Evolutionary conservation across 1,140 invertebrate species (phyloP), one percentile per base, ranked within the genome.

Genomic region (Lucilia cuprina): DNA sequence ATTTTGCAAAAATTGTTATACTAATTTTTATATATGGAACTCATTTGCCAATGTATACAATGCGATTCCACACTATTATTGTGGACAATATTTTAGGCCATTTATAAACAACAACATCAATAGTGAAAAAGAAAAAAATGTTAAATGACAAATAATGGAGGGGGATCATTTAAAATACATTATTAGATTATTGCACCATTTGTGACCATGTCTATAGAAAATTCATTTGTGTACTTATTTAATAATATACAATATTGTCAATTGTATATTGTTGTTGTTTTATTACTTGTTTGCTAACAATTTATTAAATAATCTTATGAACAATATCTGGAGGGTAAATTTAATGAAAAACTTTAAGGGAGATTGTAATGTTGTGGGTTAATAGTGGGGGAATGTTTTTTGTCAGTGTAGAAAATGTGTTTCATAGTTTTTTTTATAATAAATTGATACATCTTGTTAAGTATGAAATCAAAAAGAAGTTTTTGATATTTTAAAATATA

Each of bases 171-270:
- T 70, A 21, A 70, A 70, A 70, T 12, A 70, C 65, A 70, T 70
- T 70, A 70, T 70, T 70, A 21, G 65, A 21, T 70, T 70, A 70
- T 70, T 70, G 65, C 65, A 70, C n/a, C 65, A 70, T 70, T 70
- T 70, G 65, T 70, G 10, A 21, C n/a, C 65, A 12, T 21, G 65
- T 70, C n/a, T 70, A 70, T n/a, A 60, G 21, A 70, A 30, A 70
- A 70, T 70, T 70, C 65, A 70, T 70, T 70, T 12, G 8, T 70
- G 19, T 19, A 10, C 65, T 21, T 4, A 21, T 70, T 55, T 55
- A 55, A 55, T n/a, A 55, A n/a, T 55, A 55, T 41, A 55, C 13
- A 30, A 12, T 17, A 55, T 55, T 55, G 50, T 2, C 41, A 41
- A 41, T 41, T 41, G 41, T 41, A 41, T 8, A 8, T 41, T 41